Percentiles rank a stretch among this genome's conserved stretches.
These are phyloP conservation scores for Dendrocincla fuliginosa DNA, from an alignment of 2,797 vertebrate species.

Conservation along the genomic window DNA sequence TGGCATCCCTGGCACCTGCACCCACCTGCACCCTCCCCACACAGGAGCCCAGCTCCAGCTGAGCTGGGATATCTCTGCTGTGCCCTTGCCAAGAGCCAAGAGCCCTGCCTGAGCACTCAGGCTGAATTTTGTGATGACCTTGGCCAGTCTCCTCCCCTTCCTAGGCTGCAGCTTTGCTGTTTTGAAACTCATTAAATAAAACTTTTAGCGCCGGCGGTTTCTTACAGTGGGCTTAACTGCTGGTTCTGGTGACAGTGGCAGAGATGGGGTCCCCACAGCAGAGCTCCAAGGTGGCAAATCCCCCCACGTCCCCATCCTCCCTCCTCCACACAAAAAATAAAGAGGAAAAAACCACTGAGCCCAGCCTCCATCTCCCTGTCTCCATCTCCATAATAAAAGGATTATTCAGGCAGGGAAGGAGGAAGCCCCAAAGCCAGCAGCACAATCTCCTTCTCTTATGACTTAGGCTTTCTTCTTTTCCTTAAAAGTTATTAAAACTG, in stretches of 20 bases:
- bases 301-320: accelerated
- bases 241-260: accelerated
- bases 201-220: accelerated
- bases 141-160: background rate
- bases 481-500: background rate
- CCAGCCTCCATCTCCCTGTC: background rate
- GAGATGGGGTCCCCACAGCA: background rate
- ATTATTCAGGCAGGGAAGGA: constrained; percentile 19
- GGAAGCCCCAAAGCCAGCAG: background rate
- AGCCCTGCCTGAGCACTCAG: background rate
- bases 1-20: background rate
- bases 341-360: background rate
- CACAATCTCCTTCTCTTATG: background rate
- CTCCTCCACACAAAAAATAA: background rate
- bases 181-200: background rate
- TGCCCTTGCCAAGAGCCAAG: background rate
- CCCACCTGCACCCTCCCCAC: background rate
- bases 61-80: background rate
- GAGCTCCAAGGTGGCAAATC: background rate
- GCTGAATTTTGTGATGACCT: background rate
- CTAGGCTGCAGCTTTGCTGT: background rate
- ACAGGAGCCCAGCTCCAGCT: background rate
- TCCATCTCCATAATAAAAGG: constrained; percentile 2
- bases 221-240: background rate
- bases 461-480: background rate